Percentiles rank a stretch among this genome's conserved stretches.
Evolutionary conservation across 2,113 vertebrate genomes (phyloP).

Genomic region (Axis porcinus): DNA sequence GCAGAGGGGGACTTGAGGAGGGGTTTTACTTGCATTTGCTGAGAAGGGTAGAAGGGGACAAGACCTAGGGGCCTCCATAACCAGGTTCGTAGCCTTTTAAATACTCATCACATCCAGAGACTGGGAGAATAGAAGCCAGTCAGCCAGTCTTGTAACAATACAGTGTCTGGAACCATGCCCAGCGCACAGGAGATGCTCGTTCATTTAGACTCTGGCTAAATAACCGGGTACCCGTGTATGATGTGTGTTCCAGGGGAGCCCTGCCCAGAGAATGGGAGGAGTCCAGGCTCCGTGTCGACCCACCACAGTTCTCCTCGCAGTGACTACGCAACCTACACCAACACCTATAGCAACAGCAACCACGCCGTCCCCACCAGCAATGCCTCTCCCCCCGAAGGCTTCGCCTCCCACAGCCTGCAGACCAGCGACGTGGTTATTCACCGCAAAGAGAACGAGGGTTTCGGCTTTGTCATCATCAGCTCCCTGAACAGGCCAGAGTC

Average conservation of each 20-base stretch:
- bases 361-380: slow-evolving; percentile 81
- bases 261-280: slow-evolving; percentile 95
- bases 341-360: slow-evolving; percentile 90
- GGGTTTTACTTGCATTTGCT: not conserved
- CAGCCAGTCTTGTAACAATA: not conserved
- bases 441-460: slow-evolving; percentile 97
- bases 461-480: slow-evolving; percentile 99
- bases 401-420: slow-evolving; percentile 83
- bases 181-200: not conserved
- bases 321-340: slow-evolving; percentile 88
- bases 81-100: not conserved
- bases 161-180: not conserved
- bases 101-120: not conserved
- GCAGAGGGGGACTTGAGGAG: not conserved
- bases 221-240: not conserved
- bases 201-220: not conserved
- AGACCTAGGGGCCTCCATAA: not conserved
- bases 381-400: slow-evolving; percentile 83
- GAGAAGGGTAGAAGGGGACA: not conserved
- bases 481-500: slow-evolving; percentile 95
- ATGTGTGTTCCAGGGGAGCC: slow-evolving; percentile 85
- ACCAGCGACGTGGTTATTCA: slow-evolving; percentile 93
- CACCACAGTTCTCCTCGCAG: slow-evolving; percentile 98
- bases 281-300: slow-evolving; percentile 93
- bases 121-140: not conserved